Conservation (phyloP, 2,888 invertebrate species). For the Brachyptera putata region DNA sequence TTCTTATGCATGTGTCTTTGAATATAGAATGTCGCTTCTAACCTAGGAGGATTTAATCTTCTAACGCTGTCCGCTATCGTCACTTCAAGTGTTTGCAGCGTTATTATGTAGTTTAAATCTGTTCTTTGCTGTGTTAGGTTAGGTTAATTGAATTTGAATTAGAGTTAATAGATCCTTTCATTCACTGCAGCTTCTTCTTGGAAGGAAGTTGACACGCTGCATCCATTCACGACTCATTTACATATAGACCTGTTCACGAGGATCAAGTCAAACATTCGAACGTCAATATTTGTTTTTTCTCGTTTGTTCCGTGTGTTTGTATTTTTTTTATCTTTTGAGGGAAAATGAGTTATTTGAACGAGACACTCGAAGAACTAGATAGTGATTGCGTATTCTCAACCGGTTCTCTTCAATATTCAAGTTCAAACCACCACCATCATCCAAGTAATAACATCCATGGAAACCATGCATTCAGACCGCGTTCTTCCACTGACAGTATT, state of each 20-base stretch:
- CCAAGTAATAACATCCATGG: constrained; percentile 7
- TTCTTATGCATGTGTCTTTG: too few species aligned
- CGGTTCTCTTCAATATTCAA: constrained; percentile 19
- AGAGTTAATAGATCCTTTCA: constrained; percentile 3
- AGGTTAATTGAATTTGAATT: too few species aligned
- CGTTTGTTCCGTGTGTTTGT: neutral
- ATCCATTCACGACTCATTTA: neutral
- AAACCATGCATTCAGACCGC: constrained; percentile 23
- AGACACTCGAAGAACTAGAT: constrained; percentile 14
- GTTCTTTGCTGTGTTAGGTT: too few species aligned
- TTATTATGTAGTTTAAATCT: too few species aligned
- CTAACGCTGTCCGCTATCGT: too few species aligned
- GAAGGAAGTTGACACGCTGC: neutral
- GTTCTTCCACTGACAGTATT: constrained; percentile 33
- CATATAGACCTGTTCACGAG: too few species aligned
- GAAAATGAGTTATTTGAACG: constrained; percentile 21
- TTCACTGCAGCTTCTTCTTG: neutral
- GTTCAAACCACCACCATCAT: constrained; percentile 1
- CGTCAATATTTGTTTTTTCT: constrained; percentile 4
- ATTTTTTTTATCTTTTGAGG: neutral
- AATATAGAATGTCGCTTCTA: too few species aligned
- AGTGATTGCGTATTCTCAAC: constrained; percentile 19
- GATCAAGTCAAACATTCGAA: neutral
- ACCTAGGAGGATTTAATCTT: too few species aligned
- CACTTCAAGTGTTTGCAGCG: neutral